phyloP scores from a whole-genome alignment of 2,113 vertebrate species.

The Zosterops lateralis region DNA sequence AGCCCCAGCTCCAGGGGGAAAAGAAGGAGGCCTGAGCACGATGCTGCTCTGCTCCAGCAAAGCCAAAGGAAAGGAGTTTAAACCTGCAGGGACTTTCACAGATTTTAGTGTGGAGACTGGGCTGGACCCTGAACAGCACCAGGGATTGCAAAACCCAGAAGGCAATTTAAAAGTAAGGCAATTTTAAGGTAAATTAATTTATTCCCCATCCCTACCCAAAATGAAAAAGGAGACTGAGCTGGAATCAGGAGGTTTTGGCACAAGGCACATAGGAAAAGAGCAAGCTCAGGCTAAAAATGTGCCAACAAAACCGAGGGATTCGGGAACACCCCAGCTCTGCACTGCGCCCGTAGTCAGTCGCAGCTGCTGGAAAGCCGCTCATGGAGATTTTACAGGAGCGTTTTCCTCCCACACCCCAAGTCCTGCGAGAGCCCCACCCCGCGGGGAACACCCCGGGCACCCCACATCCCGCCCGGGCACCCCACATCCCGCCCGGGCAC shows the following conservation, averaged over 20 bases:
- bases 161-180: neutral
- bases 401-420: fast-evolving
- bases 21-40: fast-evolving
- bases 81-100: neutral
- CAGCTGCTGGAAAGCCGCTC: neutral
- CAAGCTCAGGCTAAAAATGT: neutral
- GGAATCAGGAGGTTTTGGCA: neutral
- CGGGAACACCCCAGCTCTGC: neutral
- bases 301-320: neutral
- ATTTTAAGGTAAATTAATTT: neutral
- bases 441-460: neutral
- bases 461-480: neutral
- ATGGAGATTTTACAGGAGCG: fast-evolving
- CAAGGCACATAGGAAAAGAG: too few relatives aligned
- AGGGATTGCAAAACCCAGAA: neutral
- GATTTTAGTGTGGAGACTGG: fast-evolving
- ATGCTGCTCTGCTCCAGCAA: neutral
- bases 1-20: neutral
- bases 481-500: neutral
- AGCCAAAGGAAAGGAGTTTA: neutral
- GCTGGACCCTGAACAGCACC: neutral
- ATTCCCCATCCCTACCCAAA: neutral
- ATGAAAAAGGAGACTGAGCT: fast-evolving
- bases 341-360: fast-evolving
- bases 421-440: neutral